phyloP scores from a whole-genome alignment of 2,888 invertebrate species.

The Dorcus parallelipipedus region DNA sequence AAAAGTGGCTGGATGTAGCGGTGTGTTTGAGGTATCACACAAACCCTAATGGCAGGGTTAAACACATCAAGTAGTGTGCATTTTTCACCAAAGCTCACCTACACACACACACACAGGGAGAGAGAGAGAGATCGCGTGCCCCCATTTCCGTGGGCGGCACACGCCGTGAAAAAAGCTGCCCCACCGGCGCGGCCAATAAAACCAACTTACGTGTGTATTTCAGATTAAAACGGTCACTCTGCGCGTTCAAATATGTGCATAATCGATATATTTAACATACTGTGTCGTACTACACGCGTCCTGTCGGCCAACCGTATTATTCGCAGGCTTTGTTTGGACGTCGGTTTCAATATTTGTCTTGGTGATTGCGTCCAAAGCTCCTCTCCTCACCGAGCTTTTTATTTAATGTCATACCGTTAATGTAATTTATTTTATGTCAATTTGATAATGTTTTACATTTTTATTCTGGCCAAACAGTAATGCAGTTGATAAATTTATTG shows the following conservation, averaged over 20 bases:
- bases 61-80: conserved; percentile 50
- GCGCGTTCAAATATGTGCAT: conserved; percentile 21
- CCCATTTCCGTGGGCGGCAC: conserved; percentile 12
- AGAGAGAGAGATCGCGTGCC: conserved; percentile 9
- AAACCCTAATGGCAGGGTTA: conserved; percentile 49
- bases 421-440: conserved; percentile 19
- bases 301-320: conserved; percentile 25
- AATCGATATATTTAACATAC: conserved; percentile 26
- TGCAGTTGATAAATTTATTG: too few relatives aligned
- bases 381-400: conserved; percentile 6
- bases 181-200: conserved; percentile 10
- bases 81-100: conserved; percentile 44
- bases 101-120: conserved; percentile 7
- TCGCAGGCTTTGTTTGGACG: conserved; percentile 27
- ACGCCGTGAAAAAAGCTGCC: conserved; percentile 10
- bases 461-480: background rate
- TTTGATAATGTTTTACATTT: conserved; percentile 3
- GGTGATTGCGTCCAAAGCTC: conserved; percentile 21
- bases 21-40: conserved; percentile 49
- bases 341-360: conserved; percentile 26
- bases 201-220: conserved; percentile 4
- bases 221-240: conserved; percentile 12
- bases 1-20: conserved; percentile 38
- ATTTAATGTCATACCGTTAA: conserved; percentile 17
- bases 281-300: conserved; percentile 19